These are phyloP conservation scores for Porites australiensis DNA, from an alignment of 64 coral and sea anemone species.

Conservation along the genomic window DNA sequence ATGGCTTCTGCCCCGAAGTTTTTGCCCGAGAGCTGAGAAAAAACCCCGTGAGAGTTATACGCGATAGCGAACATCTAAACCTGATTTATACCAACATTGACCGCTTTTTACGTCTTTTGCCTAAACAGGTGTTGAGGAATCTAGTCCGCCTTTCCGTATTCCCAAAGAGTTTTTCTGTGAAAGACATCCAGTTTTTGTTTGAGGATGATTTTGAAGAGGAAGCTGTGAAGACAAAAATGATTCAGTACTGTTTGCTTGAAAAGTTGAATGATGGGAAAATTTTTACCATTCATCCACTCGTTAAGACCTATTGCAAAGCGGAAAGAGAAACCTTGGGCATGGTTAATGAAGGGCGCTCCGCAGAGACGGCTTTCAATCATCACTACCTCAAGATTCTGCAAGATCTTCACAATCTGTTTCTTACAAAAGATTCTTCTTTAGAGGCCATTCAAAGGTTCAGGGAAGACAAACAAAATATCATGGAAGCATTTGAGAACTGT, in stretches of 20 bases:
- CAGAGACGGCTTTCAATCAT: not conserved
- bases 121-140: not conserved
- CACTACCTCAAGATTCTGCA: not conserved
- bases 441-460: not conserved
- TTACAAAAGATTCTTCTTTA: constrained; percentile 10
- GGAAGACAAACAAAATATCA: not conserved
- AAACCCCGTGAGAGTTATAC: not conserved
- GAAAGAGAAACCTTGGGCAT: not conserved
- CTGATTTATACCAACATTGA: not conserved
- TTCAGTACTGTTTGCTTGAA: not conserved
- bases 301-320: not conserved
- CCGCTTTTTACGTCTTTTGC: not conserved
- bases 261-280: not conserved
- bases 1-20: not conserved
- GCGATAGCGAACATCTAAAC: not conserved
- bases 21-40: not conserved
- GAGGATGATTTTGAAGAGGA: not conserved
- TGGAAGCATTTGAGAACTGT: constrained; percentile 28
- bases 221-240: not conserved
- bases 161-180: not conserved
- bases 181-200: not conserved
- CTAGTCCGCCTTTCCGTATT: not conserved
- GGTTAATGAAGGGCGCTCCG: not conserved
- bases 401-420: not conserved
- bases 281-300: not conserved